Percentiles rank a stretch among this genome's conserved stretches.
Evolutionary conservation across 2,113 vertebrate genomes (phyloP).

Genomic region (Corydoras maculifer): DNA sequence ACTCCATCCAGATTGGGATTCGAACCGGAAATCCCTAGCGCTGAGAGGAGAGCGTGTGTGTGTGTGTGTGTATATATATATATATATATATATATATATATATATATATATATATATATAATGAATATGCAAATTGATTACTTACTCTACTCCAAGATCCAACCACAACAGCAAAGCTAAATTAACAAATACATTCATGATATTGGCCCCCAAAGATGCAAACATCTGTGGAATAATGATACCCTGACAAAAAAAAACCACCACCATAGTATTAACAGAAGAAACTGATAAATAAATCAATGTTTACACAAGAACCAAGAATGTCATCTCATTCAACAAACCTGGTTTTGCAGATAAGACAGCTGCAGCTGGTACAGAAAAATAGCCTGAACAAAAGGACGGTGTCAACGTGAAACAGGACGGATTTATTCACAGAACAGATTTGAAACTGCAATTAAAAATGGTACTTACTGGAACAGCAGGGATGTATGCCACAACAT

Average conservation of each 20-base stretch:
- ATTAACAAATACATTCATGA: slow-evolving; percentile 75
- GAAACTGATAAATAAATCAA: not conserved
- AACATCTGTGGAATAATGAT: slow-evolving; percentile 80
- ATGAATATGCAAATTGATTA: slow-evolving; percentile 20
- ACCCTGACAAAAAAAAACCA: slow-evolving; percentile 60
- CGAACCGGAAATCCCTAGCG: no score
- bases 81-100: no score
- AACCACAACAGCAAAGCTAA: slow-evolving; percentile 72
- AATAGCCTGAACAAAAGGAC: slow-evolving; percentile 59
- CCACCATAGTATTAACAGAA: not conserved
- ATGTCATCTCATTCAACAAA: slow-evolving; percentile 41
- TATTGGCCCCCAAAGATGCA: slow-evolving; percentile 68
- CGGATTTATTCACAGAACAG: slow-evolving; percentile 1
- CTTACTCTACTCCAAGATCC: slow-evolving; percentile 82
- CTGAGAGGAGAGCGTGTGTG: no score
- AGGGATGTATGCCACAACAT: slow-evolving; percentile 80
- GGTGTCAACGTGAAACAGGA: not conserved
- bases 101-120: no score
- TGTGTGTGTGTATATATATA: no score
- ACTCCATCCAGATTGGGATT: no score
- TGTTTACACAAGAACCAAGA: not conserved
- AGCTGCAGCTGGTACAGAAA: slow-evolving; percentile 78
- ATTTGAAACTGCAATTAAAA: slow-evolving; percentile 1
- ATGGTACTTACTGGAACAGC: slow-evolving; percentile 83
- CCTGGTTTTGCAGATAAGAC: slow-evolving; percentile 85